Evolutionary conservation across 2,113 vertebrate genomes (phyloP), one percentile per base, ranked within the genome.

Genomic region (Thamnaconus septentrionalis): DNA sequence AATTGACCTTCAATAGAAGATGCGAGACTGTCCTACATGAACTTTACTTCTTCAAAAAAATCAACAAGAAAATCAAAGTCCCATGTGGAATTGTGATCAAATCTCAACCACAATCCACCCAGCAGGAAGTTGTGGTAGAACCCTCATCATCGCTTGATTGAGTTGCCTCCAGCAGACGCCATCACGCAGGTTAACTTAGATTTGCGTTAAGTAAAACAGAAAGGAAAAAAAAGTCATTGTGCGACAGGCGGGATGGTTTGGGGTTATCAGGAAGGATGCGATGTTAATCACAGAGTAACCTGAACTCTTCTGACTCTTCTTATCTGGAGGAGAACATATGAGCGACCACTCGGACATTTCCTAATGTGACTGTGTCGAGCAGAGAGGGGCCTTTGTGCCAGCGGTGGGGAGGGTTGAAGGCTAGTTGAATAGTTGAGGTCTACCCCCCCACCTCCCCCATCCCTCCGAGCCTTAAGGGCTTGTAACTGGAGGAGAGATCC

Each of bases 261-360:
- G 56, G 76, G 76, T 81, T 77, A 84, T 85, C 87, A 85, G 85
- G 85, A 85, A 88, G 79, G 85, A 88, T 86, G 68, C 66, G 63
- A 66, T 65, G 71, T 74, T 88, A 88, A 88, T 89, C 83, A 71
- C 31, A 71, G 86, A 73, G 89, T 87, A 90, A 90, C 80, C 83
- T 81, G 87, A 90, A 87, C 87, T 85, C 74, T 41, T 61, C 45
- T n/a, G 50, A 61, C 68, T 80, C 83, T 31, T 31, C 18, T 88
- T 88, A 88, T 89, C 87, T 84, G 62, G 59, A 62, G 69, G 61
- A 72, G 73, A 85, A 88, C 87, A 85, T 83, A 84, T 86, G 85
- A 90, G 83, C 86, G 80, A 76, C 85, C 89, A 90, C 82, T 89
- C 76, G 80, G 85, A 89, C 82, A 76, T 85, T 86, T 86, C 82